phyloP scores from a whole-genome alignment of 2,113 vertebrate genomes.

The Piaya cayana region DNA sequence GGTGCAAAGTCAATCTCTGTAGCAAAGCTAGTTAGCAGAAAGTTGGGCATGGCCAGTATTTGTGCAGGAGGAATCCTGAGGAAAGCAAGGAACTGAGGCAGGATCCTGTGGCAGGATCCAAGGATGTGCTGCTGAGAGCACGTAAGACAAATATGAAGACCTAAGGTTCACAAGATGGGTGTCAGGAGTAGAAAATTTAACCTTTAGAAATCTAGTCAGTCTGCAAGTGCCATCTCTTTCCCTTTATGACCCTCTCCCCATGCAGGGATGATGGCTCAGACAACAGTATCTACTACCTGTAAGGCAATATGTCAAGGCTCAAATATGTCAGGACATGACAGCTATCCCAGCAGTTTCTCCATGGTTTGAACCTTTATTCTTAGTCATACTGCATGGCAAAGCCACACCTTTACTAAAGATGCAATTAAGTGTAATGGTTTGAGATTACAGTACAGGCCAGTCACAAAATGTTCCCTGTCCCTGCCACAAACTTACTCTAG shows the following conservation, averaged over 20 bases:
- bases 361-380: neutral
- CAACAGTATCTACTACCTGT: neutral
- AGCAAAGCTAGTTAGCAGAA: neutral
- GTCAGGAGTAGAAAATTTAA: neutral
- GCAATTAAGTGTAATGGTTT: neutral
- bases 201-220: neutral
- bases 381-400: neutral
- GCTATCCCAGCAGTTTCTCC: neutral
- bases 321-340: neutral
- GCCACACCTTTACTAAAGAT: neutral
- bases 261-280: neutral
- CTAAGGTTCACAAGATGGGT: neutral
- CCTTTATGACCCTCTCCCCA: neutral
- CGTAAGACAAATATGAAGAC: neutral
- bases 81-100: neutral
- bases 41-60: rapidly evolving
- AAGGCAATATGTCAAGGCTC: neutral
- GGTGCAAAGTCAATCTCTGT: neutral
- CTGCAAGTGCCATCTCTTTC: neutral
- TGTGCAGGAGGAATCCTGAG: neutral
- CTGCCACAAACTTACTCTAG: neutral
- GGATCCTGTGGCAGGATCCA: neutral
- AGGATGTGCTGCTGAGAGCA: neutral
- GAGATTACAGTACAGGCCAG: neutral
- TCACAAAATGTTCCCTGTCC: neutral